Conservation (phyloP, 1,140 invertebrate genomes). For the Eumaeus atala region DNA sequence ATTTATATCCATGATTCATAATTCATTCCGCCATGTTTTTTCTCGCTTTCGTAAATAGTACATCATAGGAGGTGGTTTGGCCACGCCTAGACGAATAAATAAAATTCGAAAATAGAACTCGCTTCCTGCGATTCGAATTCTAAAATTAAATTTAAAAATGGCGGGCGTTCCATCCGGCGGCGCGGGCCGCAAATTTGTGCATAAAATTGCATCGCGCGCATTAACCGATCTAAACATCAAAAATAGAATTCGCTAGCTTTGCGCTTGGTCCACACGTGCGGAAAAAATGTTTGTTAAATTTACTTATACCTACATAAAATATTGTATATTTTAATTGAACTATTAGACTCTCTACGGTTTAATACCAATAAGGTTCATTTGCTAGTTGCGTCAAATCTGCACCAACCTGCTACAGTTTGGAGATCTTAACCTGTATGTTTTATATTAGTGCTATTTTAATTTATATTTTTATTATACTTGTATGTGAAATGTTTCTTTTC, state of each 20-base stretch:
- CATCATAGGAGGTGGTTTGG: constrained; percentile 28
- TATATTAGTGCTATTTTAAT: no score
- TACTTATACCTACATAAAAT: no score
- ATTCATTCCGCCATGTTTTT: constrained; percentile 21
- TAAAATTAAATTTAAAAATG: constrained; percentile 69
- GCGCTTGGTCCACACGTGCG: constrained; percentile 26
- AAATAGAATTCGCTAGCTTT: constrained; percentile 60
- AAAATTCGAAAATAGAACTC: constrained; percentile 58
- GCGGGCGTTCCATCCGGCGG: constrained; percentile 58
- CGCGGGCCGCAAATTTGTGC: constrained; percentile 51
- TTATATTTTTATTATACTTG: no score
- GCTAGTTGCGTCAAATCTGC: no score
- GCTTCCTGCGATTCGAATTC: constrained; percentile 62
- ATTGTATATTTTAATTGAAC: no score
- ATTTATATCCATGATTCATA: no score
- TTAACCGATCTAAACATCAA: constrained; percentile 67
- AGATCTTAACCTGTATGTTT: no score
- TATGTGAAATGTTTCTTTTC: no score
- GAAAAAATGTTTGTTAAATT: background rate
- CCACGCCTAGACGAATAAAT: constrained; percentile 64
- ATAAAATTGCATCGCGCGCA: constrained; percentile 65
- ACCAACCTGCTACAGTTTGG: no score
- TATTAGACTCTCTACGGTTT: no score
- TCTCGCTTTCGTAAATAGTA: constrained; percentile 9
- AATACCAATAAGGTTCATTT: no score